Evolutionary conservation across 30 jellyfish, hydroid and myxozoan species (phyloP), one percentile per base, ranked within the genome.

Genomic region (Turritopsis rubra): DNA sequence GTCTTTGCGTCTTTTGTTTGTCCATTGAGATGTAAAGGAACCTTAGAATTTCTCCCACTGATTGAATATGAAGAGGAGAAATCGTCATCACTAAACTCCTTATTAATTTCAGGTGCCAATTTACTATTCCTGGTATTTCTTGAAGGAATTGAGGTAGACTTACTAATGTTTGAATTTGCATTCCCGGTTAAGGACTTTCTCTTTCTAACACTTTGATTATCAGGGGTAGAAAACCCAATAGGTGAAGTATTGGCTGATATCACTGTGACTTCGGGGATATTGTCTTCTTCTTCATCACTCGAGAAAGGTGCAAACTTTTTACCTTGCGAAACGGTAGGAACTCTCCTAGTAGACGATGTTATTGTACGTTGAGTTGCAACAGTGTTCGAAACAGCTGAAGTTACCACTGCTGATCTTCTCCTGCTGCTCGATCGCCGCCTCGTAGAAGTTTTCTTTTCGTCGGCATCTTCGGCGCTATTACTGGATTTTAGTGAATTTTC

Each of bases 221-320:
- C 65, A 21, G 82, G 82, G 17, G 76, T n/a, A n/a, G 76, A 26
- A 74, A 74, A 74, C 24, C 82, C 82, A 24, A 74, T 24, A 7
- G 82, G 82, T 24, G 82, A 74, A 29, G 82, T 74, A n/a, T 74
- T 28, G 27, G 41, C 65, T 26, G 82, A 74, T 20, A 72, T 28
- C 65, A 41, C 28, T 24, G 82, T 29, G 24, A 21, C 65, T 52
- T 23, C 53, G 7, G 71, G 72, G 19, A 19, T 27, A 28, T n/a
- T 7, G 29, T 70, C 87, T n/a, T 90, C 95, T 25, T 90, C 96
- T 72, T 86, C 97, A 20, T 85, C 97, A 72, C 94, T 90, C 25
- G 97, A 90, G 54, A 86, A 86, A 27, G 87, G 92, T 25, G 95
- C 88, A 16, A 90, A 75, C 78, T 90, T 90, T 80, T 80, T 70